Evolutionary conservation across 2,797 vertebrate genomes (phyloP), one percentile per base, ranked within the genome.

Genomic region (Lates japonicus): DNA sequence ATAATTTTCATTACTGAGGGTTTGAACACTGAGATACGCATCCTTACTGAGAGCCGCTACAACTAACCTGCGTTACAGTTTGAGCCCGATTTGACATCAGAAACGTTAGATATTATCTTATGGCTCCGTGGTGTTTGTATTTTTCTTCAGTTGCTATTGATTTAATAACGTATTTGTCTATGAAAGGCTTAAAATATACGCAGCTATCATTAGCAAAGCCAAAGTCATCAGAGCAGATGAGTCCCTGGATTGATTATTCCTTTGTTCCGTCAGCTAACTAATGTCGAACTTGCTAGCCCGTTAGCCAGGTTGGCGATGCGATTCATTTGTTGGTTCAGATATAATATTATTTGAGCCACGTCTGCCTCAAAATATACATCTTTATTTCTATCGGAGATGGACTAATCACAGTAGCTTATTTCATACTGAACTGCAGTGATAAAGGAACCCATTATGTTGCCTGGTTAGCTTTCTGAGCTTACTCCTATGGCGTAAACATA

Each of bases 221-320:
- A 46, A 75, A 85, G 52, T 83, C 22, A 70, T 76, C 33, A 83
- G 64, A 88, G 76, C 68, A 87, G 75, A 88, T 62, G 78, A 88
- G 66, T 85, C 62, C 60, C 74, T 69, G 74, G 71, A 75, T 74
- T 91, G 86, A 93, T 93, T 90, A 93, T 94, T 95, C 94, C 94
- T 95, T 95, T 95, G 94, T 95, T 95, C 94, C 87, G 75, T 82
- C 80, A 22, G 92, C 90, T 90, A 90, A 93, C 87, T 92, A 92
- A 86, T 78, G 85, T 88, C 82, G 55, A 90, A 92, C 70, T 86
- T 86, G 89, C 89, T 89, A 93, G 58, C 88, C 62, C 33, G 84
- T 68, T 92, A 90, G 80, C 85, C 46, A 25, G 62, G 78, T 19
- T 78, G n/a, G 44, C 78, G 39, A 51, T 76, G 42, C 19, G 44